Evolutionary conservation across 2,113 vertebrate genomes (phyloP).

Genomic region (Bos javanicus): DNA sequence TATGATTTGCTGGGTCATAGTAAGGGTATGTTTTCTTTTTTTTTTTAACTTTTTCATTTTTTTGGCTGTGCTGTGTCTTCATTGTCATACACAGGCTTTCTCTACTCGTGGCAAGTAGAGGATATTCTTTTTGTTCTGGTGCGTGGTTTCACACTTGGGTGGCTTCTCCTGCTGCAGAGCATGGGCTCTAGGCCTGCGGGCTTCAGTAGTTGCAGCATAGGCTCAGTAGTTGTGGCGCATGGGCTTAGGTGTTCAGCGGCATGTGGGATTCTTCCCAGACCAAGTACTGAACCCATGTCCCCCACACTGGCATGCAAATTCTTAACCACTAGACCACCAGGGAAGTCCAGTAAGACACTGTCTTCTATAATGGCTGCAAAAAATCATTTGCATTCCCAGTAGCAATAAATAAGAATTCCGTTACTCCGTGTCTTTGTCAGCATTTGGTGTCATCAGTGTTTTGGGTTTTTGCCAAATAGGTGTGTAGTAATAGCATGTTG

Average conservation of each 20-base stretch:
- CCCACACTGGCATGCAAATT: neutral
- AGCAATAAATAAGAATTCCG: neutral
- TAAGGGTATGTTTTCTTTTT: neutral
- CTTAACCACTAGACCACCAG: neutral
- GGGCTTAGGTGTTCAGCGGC: neutral
- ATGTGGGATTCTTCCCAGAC: neutral
- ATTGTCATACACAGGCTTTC: neutral
- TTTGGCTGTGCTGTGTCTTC: neutral
- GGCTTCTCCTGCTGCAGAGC: neutral
- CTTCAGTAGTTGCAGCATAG: fast-evolving
- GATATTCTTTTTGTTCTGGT: neutral
- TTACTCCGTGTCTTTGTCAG: neutral
- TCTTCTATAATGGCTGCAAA: neutral
- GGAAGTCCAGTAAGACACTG: neutral
- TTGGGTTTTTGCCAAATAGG: neutral
- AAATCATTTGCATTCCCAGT: neutral
- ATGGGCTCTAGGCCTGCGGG: neutral
- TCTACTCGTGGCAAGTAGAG: neutral
- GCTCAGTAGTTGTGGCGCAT: neutral
- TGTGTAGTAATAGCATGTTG: neutral
- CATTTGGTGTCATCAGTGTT: neutral
- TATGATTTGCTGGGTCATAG: neutral
- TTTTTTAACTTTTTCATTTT: fast-evolving
- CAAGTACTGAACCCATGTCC: neutral
- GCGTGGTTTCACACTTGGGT: fast-evolving